Conservation (phyloP, 2,888 invertebrate genomes). For the Endomychus coccineus region DNA sequence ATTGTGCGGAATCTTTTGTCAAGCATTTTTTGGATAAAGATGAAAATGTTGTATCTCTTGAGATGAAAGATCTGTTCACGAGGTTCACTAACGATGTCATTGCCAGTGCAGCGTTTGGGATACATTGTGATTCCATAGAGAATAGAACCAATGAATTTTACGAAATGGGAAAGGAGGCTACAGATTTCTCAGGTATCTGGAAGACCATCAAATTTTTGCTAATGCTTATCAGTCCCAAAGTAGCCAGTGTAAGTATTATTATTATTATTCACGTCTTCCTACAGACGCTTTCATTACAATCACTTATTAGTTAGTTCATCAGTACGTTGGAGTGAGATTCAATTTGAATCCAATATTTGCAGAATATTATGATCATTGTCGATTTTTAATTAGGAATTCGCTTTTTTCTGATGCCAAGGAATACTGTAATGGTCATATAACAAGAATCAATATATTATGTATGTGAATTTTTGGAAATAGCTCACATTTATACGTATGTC, state of each 20-base stretch:
- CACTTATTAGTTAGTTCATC: too few relatives aligned
- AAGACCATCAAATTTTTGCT: constrained; percentile 17
- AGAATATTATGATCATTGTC: too few relatives aligned
- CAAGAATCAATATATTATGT: too few relatives aligned
- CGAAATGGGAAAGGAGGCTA: constrained; percentile 31
- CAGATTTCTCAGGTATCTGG: constrained; percentile 14
- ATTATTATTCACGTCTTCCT: not conserved
- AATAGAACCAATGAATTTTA: constrained; percentile 51
- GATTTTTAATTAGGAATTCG: too few relatives aligned
- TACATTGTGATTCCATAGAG: constrained; percentile 49
- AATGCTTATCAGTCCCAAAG: constrained; percentile 6
- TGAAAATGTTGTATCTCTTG: constrained; percentile 21
- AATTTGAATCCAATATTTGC: too few relatives aligned
- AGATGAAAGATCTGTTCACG: constrained; percentile 40
- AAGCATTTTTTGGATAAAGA: constrained; percentile 26
- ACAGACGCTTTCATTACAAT: too few relatives aligned
- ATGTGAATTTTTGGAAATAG: too few relatives aligned
- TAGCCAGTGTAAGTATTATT: constrained; percentile 6
- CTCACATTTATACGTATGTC: too few relatives aligned
- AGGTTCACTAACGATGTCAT: constrained; percentile 55
- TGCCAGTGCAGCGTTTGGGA: constrained; percentile 51
- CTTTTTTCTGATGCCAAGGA: too few relatives aligned
- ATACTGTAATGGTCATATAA: too few relatives aligned
- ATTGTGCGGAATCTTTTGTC: constrained; percentile 25
- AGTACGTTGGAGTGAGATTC: too few relatives aligned